Base-by-base conservation (phyloP, 2,888 invertebrate genomes). In the Trachelus iudaicus region DNA sequence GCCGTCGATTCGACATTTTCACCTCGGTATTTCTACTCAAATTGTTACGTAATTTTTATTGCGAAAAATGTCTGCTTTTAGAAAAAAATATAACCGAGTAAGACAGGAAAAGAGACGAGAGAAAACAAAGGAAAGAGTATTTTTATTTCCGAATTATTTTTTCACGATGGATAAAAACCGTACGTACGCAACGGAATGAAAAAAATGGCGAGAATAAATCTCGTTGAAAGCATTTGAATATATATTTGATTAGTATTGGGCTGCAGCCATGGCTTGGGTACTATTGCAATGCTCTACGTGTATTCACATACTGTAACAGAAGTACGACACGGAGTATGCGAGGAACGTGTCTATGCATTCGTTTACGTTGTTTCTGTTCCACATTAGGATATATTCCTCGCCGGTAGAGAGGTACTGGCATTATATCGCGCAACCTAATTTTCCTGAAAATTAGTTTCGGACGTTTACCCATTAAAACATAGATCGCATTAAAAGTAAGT, bases 361-460 rank as follows among this genome's bases (percentile, higher is more conserved):
- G 23, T 35, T 73, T 69, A 33, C 68, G 34, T 23, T 78, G 69
- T 78, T 77, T 75, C 69, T 40, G 34, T 69, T 71, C 75, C 77
- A 76, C 77, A 75, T 79, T 76, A 77, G 78, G 76, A 71, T 69
- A 75, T 74, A 56, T 56, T 56, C 15, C 23, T 56, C 40, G 40
- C 9, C 9, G 23, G 40, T 56, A 56, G 40, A 56, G 6, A 56
- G 40, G 40, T 56, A 56, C 23, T 23, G 40, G 40, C 23, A 56
- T 56, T 56, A 56, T 56, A 56, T 23, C 40, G 23, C 9, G 23
- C 6, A 56, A 56, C 40, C 82, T 82, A 80, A 83, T 84, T 84
- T 79, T 80, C 80, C 75, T 81, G 80, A 80, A 83, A 83, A 84
- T 84, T 83, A 83, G 82, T 82, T 82, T 79, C 78, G 79, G 80